Evolutionary conservation across 2,113 vertebrate species (phyloP).

Genomic region (Esox niger): DNA sequence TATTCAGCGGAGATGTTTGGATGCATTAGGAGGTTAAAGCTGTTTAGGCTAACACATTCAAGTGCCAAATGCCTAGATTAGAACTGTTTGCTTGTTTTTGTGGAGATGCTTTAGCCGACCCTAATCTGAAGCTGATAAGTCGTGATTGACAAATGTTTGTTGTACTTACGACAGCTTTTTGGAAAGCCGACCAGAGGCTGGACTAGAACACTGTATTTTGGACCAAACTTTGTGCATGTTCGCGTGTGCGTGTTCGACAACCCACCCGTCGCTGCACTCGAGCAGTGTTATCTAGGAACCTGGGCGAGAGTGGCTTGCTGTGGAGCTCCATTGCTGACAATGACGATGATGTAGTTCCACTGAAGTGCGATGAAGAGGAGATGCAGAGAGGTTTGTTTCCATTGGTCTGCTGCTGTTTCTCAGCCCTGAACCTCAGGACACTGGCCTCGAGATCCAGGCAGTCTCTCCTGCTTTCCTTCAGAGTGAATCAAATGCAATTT

Average conservation of each 20-base stretch:
- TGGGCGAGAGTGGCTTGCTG: constrained; percentile 64
- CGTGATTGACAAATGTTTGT: too few relatives aligned
- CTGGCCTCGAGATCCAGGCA: constrained; percentile 83
- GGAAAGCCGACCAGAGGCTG: too few relatives aligned
- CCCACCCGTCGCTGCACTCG: constrained; percentile 81
- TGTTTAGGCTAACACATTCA: too few relatives aligned
- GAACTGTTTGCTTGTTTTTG: too few relatives aligned
- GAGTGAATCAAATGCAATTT: constrained; percentile 24
- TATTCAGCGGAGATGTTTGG: too few relatives aligned
- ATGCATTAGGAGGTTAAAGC: too few relatives aligned
- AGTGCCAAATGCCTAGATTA: too few relatives aligned
- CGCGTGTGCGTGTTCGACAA: not conserved
- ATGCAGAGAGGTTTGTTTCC: constrained; percentile 40
- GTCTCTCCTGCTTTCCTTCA: constrained; percentile 76
- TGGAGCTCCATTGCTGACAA: constrained; percentile 9
- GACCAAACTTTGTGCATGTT: not conserved
- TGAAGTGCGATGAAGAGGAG: not conserved
- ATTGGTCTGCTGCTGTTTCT: constrained; percentile 67
- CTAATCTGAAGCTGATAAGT: too few relatives aligned
- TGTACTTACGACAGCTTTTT: too few relatives aligned
- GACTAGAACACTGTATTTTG: too few relatives aligned
- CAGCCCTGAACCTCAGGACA: constrained; percentile 73
- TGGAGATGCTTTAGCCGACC: too few relatives aligned
- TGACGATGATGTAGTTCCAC: not conserved
- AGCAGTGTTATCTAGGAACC: constrained; percentile 50